Evolutionary conservation across 2,797 vertebrate species (phyloP).

Genomic region (Accipiter fasciatus): DNA sequence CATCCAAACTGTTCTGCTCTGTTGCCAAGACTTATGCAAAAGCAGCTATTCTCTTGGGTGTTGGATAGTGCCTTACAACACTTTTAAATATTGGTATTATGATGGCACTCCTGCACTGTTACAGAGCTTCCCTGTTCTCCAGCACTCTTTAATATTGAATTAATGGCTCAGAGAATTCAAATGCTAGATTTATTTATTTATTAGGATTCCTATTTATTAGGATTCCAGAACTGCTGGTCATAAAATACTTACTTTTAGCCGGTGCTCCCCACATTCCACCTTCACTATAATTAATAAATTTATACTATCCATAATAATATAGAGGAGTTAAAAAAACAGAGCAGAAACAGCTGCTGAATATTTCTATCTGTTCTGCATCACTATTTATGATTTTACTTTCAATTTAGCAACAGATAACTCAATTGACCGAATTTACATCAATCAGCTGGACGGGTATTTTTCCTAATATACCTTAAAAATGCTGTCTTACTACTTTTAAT

Average conservation of each 20-base stretch:
- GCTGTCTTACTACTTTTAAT: neutral
- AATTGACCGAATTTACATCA: neutral
- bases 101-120: neutral
- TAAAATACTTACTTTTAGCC: neutral
- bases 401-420: neutral
- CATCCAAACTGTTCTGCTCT: conserved; percentile 8
- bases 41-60: neutral
- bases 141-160: neutral
- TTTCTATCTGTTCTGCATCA: neutral
- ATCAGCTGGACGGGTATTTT: neutral
- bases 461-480: neutral
- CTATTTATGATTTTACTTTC: neutral
- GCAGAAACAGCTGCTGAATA: neutral
- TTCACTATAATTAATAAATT: neutral
- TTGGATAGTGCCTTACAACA: neutral
- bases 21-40: neutral
- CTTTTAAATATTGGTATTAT: neutral
- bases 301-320: neutral
- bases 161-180: neutral
- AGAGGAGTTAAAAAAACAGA: neutral
- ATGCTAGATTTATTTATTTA: neutral
- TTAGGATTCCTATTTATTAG: neutral
- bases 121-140: neutral
- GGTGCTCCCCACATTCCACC: neutral
- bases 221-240: neutral